Evolutionary conservation across 2,888 invertebrate species (phyloP).

Genomic region (Eupithecia subumbrata): DNA sequence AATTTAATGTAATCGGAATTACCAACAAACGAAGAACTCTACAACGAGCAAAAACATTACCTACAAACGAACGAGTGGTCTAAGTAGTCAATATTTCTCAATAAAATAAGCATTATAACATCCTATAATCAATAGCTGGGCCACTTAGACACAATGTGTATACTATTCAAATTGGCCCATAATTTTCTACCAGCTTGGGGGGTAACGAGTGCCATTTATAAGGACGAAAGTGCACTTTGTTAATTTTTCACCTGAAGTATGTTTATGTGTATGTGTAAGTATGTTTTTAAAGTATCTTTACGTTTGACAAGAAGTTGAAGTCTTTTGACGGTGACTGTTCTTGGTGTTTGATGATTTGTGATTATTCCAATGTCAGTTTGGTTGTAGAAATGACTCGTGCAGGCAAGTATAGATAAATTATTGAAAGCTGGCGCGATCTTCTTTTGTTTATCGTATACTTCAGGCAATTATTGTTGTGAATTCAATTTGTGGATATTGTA

Average conservation of each 20-base stretch:
- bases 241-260: slow-evolving; percentile 18
- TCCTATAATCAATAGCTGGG: slow-evolving; percentile 14
- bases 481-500: no score
- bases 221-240: slow-evolving; percentile 15
- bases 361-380: background rate
- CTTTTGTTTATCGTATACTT: no score
- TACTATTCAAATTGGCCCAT: slow-evolving; percentile 20
- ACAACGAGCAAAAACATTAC: background rate
- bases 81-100: slow-evolving; percentile 13
- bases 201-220: slow-evolving; percentile 15
- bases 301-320: no score
- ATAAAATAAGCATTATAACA: slow-evolving; percentile 14
- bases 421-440: no score
- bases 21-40: background rate
- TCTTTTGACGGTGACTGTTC: background rate
- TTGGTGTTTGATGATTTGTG: background rate
- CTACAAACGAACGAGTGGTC: background rate
- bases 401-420: no score
- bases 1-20: background rate
- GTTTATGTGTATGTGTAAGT: no score
- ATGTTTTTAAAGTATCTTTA: background rate
- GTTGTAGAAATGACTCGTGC: background rate
- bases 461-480: no score
- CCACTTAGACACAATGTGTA: slow-evolving; percentile 28
- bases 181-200: slow-evolving; percentile 18